phyloP scores from a whole-genome alignment of 2,888 invertebrate species.

The Noctuana brunneofusca region DNA sequence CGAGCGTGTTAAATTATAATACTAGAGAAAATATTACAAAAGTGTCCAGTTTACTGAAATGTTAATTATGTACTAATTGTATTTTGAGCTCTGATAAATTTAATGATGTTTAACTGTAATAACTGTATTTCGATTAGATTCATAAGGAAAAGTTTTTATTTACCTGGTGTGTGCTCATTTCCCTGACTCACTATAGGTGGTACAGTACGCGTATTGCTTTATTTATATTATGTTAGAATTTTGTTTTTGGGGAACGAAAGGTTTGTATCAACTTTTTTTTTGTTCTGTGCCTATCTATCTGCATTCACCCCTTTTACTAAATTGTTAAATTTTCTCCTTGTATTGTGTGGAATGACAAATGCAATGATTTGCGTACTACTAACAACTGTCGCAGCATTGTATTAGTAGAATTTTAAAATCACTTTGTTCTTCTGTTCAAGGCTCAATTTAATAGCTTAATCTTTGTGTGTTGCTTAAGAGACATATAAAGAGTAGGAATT shows the following conservation, averaged over 20 bases:
- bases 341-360: too few species aligned
- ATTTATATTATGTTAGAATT: constrained; percentile 17
- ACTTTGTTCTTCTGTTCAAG: neutral
- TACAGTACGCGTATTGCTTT: neutral
- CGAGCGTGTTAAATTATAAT: too few species aligned
- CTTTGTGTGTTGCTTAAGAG: neutral
- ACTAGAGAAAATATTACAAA: too few species aligned
- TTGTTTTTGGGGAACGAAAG: constrained; percentile 40
- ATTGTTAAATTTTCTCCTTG: too few species aligned
- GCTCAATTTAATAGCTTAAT: neutral
- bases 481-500: too few species aligned
- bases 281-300: too few species aligned
- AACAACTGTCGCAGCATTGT: too few species aligned
- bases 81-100: neutral
- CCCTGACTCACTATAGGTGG: neutral
- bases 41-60: neutral
- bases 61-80: neutral
- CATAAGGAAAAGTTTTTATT: neutral
- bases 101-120: neutral
- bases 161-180: neutral
- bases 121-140: neutral
- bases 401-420: neutral
- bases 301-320: too few species aligned
- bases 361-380: too few species aligned
- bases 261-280: too few species aligned